Base-by-base conservation (phyloP, 2,797 vertebrate genomes). In the Triplophysa bombifrons region DNA sequence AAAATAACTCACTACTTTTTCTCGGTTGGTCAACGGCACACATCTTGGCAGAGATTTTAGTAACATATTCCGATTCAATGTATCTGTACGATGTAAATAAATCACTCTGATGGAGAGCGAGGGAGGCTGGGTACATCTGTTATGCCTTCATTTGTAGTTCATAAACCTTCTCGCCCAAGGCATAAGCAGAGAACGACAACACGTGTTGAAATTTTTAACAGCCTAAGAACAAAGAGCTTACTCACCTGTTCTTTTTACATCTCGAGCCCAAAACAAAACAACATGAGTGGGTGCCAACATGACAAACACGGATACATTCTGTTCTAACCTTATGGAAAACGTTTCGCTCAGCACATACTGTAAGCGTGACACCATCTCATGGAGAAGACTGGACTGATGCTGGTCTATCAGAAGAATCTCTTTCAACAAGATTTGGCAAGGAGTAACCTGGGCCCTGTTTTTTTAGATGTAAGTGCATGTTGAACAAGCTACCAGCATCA, bases 121-220 rank as follows among this genome's bases (percentile, higher is more conserved):
- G 25, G n/a, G 27, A 64, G 74, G 55, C 48, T 41, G 16, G 22
- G 41, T 78, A 83, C 84, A 85, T 85, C 79, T 83, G 84, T 72
- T 76, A 38, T 11, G 63, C 79, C 77, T 80, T 78, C 63, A 68
- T 81, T 79, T 63, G 56, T 48, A 73, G 56, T 76, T 78, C 72
- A 76, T 85, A 83, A 81, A 81, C 78, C 17, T 61, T 83, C 55
- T 83, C 44, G 75, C 84, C 72, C 27, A 58, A 73, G 81, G 84
- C 56, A 73, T 60, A 69, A 66, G 46, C 76, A 46, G 27, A 71
- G 74, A 68, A 79, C 72, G 70, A 60, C 70, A 85, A 75, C 77
- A 83, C 74, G 70, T 83, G 81, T 73, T 83, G 75, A 83, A 55
- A 76, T 46, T 78, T 85, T 65, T 65, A 65, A n/a, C 63, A 65